A percentile compares a stretch with the other conserved stretches of the same genome.
Conservation (phyloP, 1,140 invertebrate species). For the Manduca sexta region DNA sequence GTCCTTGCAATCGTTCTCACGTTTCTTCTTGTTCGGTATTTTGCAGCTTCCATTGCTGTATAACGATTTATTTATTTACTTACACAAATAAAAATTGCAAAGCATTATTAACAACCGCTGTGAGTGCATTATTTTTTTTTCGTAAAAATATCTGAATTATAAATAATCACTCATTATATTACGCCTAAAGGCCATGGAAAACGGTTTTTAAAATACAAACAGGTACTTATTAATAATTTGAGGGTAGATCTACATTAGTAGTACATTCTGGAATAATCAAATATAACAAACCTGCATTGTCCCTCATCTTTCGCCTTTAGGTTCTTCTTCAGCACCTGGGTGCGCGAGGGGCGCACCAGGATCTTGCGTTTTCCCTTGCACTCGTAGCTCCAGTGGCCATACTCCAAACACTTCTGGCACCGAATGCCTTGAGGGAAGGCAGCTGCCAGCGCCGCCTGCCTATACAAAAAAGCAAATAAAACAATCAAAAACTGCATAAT, state of each 20-base stretch:
- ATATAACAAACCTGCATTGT: slow-evolving; percentile 49
- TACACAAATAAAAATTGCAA: too few species aligned
- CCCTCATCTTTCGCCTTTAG: slow-evolving; percentile 74
- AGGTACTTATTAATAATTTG: background rate
- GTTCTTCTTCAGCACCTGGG: slow-evolving; percentile 85
- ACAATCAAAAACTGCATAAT: background rate
- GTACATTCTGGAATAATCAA: background rate
- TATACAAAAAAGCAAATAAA: slow-evolving; percentile 30
- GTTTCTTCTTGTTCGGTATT: slow-evolving; percentile 53
- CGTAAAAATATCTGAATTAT: too few species aligned
- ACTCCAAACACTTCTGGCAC: slow-evolving; percentile 93
- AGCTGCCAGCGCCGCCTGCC: slow-evolving; percentile 72
- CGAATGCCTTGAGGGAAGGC: slow-evolving; percentile 81
- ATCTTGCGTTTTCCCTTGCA: slow-evolving; percentile 94
- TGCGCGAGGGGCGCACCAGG: slow-evolving; percentile 86
- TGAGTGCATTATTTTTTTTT: too few species aligned
- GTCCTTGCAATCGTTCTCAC: slow-evolving; percentile 34
- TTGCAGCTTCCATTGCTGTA: slow-evolving; percentile 51
- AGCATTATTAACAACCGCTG: too few species aligned
- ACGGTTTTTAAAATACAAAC: background rate
- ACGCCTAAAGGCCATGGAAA: too few species aligned
- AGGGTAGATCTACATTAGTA: background rate
- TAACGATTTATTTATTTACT: slow-evolving; percentile 1
- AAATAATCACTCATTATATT: too few species aligned
- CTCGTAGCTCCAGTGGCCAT: slow-evolving; percentile 94